Percentiles rank a stretch among this genome's conserved stretches.
These are phyloP conservation scores for Monochamus alternatus DNA, from an alignment of 2,888 invertebrate genomes.

Conservation along the genomic window DNA sequence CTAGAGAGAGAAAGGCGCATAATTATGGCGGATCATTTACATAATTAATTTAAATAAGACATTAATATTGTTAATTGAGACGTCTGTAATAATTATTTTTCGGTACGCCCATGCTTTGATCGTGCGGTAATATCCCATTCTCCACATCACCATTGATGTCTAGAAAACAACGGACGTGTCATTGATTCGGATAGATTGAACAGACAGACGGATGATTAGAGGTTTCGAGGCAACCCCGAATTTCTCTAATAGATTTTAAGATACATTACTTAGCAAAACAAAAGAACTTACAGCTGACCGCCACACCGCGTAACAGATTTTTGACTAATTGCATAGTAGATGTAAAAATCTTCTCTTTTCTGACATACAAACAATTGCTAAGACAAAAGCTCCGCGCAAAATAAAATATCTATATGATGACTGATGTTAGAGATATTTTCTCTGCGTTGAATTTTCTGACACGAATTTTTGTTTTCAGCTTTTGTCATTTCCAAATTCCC, in stretches of 20 bases:
- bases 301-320: not conserved
- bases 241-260: slow-evolving; percentile 21
- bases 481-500: slow-evolving; percentile 21
- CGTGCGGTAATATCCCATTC: not conserved
- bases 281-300: not conserved
- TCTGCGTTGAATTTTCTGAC: slow-evolving; percentile 17
- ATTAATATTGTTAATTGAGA: slow-evolving; percentile 5
- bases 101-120: slow-evolving; percentile 20
- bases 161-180: slow-evolving; percentile 17
- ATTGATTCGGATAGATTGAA: not conserved
- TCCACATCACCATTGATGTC: not conserved
- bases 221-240: slow-evolving; percentile 12
- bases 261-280: slow-evolving; percentile 7
- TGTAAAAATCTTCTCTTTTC: not conserved
- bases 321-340: not conserved
- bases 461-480: slow-evolving; percentile 35
- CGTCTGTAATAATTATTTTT: not conserved
- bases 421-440: not conserved
- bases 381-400: not conserved
- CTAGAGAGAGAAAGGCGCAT: slow-evolving; percentile 3
- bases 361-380: not conserved
- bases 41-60: slow-evolving; percentile 4
- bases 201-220: slow-evolving; percentile 9
- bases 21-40: not conserved
- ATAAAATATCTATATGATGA: too few relatives aligned